Evolutionary conservation across 2,888 invertebrate species (phyloP).

Genomic region (Tipula unca): DNA sequence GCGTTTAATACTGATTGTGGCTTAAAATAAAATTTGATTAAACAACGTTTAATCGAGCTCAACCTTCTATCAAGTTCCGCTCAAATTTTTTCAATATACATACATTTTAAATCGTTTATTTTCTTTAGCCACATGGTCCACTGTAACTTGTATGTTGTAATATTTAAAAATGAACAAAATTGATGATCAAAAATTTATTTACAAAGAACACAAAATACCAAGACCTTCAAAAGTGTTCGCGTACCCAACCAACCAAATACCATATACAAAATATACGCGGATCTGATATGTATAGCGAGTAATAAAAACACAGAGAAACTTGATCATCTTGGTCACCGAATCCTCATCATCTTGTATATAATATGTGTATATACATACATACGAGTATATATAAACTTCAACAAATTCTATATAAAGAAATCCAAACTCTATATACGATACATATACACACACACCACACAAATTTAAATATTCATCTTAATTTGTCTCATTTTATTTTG

Average conservation of each 20-base stretch:
- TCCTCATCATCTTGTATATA: not conserved
- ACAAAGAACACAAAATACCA: not conserved
- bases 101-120: not conserved
- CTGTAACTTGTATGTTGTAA: not conserved
- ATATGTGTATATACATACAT: not conserved
- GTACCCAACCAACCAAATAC: not conserved
- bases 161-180: not conserved
- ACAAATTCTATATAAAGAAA: not conserved
- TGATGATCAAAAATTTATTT: not conserved
- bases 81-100: too few relatives aligned
- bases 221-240: not conserved
- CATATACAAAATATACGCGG: not conserved
- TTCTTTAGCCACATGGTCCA: not conserved
- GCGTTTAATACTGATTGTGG: too few relatives aligned
- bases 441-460: not conserved
- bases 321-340: not conserved
- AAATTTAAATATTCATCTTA: slow-evolving; percentile 14
- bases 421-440: not conserved
- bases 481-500: slow-evolving; percentile 14
- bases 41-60: too few relatives aligned
- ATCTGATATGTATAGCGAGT: not conserved
- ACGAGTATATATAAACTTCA: not conserved
- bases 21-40: too few relatives aligned
- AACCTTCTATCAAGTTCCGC: too few relatives aligned
- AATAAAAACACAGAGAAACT: not conserved